Percentiles rank a stretch among this genome's conserved stretches.
Evolutionary conservation across 2,113 vertebrate species (phyloP).

Genomic region (Nicator chloris): DNA sequence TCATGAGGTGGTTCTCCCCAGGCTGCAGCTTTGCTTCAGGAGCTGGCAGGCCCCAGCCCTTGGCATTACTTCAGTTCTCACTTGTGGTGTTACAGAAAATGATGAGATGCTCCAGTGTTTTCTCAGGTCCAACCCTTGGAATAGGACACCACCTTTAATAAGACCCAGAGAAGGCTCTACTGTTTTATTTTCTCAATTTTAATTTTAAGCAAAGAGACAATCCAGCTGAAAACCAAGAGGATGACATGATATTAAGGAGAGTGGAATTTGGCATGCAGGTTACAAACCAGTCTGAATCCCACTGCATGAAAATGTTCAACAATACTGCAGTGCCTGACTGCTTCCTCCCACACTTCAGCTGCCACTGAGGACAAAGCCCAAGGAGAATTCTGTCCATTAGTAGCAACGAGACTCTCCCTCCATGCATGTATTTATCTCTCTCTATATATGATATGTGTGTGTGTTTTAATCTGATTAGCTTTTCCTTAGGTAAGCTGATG

Average conservation of each 20-base stretch:
- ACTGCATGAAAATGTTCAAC: neutral
- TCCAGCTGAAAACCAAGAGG: neutral
- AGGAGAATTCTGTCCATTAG: neutral
- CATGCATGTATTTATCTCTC: rapidly evolving
- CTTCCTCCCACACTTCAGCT: neutral
- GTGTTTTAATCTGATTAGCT: neutral
- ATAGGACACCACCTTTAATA: neutral
- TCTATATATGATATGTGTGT: too few species aligned
- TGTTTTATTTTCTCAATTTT: neutral
- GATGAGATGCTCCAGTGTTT: neutral
- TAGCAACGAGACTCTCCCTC: neutral
- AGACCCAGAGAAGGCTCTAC: neutral
- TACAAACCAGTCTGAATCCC: neutral
- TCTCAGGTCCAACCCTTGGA: neutral
- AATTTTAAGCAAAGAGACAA: neutral
- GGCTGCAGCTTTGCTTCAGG: neutral
- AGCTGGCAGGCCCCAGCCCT: neutral
- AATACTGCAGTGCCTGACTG: neutral
- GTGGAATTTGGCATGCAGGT: neutral
- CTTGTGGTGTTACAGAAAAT: neutral
- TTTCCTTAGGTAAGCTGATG: neutral
- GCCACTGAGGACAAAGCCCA: neutral
- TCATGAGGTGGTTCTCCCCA: neutral
- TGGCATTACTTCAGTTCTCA: neutral
- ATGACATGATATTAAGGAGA: neutral